Percentiles rank a stretch among this genome's conserved stretches.
These are phyloP conservation scores for Lagria hirta DNA, from an alignment of 2,888 invertebrate species.

Conservation along the genomic window DNA sequence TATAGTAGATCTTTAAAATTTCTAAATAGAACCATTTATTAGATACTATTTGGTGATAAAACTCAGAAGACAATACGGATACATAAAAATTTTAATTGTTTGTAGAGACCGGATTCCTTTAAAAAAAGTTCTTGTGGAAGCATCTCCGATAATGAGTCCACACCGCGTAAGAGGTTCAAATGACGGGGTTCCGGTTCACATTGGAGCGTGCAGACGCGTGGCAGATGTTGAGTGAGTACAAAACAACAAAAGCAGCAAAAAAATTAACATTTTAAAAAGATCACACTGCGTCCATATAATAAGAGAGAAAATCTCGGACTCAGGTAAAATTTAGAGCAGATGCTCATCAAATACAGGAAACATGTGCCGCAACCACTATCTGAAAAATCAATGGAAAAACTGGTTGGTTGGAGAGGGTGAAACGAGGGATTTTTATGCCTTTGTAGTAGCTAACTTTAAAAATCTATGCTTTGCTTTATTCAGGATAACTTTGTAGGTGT, in stretches of 20 bases:
- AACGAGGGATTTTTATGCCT: not conserved
- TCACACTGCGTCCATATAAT: slow-evolving; percentile 8
- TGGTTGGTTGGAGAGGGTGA: not conserved
- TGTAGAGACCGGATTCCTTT: not conserved
- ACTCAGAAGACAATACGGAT: no score
- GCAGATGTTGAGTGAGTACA: slow-evolving; percentile 31
- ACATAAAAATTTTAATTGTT: no score
- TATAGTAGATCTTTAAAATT: no score
- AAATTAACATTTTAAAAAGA: slow-evolving; percentile 16
- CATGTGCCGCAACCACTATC: no score
- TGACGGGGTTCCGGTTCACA: slow-evolving; percentile 23
- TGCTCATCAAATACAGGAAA: slow-evolving; percentile 23
- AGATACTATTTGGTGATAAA: no score
- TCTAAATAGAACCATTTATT: no score
- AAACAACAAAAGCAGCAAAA: slow-evolving; percentile 19
- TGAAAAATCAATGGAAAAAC: no score
- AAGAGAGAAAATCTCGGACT: slow-evolving; percentile 11
- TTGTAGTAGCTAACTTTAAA: no score
- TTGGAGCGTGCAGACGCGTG: slow-evolving; percentile 31
- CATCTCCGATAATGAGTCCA: not conserved
- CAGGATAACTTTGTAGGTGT: slow-evolving; percentile 41
- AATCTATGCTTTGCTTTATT: no score
- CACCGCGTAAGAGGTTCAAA: slow-evolving; percentile 20
- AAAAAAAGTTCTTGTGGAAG: not conserved
- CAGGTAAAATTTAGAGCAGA: slow-evolving; percentile 26